Conservation (phyloP, 2,888 invertebrate species). For the Ormyrus thymus region DNA sequence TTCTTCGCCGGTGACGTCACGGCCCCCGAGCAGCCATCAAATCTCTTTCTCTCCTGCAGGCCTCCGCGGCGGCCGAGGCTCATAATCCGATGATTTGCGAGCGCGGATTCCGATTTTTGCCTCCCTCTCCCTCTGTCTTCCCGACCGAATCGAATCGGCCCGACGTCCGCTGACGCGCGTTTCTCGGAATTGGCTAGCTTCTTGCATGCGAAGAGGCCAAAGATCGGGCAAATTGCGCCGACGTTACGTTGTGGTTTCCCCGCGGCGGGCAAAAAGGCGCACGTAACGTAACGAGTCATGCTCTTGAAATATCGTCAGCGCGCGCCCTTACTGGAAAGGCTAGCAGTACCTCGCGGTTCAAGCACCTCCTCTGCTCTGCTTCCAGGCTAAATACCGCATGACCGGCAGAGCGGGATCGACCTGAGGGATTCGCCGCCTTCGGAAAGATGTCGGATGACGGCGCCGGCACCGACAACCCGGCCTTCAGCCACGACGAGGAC, state of each 20-base stretch:
- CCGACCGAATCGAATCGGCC: neutral
- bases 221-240: no score
- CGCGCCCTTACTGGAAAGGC: no score
- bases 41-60: constrained; percentile 4
- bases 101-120: neutral
- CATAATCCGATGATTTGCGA: constrained; percentile 34
- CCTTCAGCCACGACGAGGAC: constrained; percentile 69
- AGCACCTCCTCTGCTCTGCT: no score
- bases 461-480: constrained; percentile 71
- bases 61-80: constrained; percentile 1
- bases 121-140: neutral
- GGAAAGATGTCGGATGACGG: constrained; percentile 51
- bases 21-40: constrained; percentile 35
- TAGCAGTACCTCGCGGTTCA: no score
- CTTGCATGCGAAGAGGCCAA: neutral
- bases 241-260: constrained; percentile 13
- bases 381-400: constrained; percentile 67
- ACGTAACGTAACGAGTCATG: no score
- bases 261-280: neutral
- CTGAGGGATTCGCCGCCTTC: constrained; percentile 12
- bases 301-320: no score
- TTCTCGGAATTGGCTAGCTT: no score
- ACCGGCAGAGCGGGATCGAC: constrained; percentile 61
- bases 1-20: constrained; percentile 62
- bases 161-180: neutral